phyloP scores from a whole-genome alignment of 1,140 invertebrate species.

The Drosophila fuyamai region DNA sequence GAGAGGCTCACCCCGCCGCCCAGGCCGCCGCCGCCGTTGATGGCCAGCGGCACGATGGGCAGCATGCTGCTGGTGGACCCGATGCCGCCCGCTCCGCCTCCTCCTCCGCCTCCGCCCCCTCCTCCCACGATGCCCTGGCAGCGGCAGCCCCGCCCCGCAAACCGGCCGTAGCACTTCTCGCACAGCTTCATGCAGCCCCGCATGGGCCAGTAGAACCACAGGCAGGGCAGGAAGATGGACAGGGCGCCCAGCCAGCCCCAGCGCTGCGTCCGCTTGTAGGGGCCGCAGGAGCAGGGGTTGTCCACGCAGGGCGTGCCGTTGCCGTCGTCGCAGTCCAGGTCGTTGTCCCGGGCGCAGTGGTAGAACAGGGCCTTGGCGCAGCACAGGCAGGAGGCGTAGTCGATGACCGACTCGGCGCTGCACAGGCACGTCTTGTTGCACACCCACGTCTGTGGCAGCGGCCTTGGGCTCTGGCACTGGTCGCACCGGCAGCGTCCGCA shows the following conservation, averaged over 20 bases:
- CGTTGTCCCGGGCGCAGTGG: constrained; percentile 92
- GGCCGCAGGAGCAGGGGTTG: constrained; percentile 94
- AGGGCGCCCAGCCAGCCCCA: constrained; percentile 94
- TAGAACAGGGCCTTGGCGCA: constrained; percentile 97
- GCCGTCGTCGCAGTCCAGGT: constrained; percentile 89
- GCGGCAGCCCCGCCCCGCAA: constrained; percentile 88
- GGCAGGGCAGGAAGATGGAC: constrained; percentile 92
- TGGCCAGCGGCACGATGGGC: constrained; percentile 83
- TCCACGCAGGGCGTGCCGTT: constrained; percentile 89
- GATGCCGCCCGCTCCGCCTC: constrained; percentile 5
- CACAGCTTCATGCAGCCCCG: constrained; percentile 91
- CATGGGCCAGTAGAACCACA: constrained; percentile 96
- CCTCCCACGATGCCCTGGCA: constrained; percentile 84
- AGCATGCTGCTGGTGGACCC: constrained; percentile 82
- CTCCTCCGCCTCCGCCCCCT: constrained; percentile 16
- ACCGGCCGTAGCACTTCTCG: constrained; percentile 92
- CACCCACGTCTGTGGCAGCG: constrained; percentile 94
- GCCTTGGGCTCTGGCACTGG: constrained; percentile 92
- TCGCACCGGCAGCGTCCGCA: constrained; percentile 95
- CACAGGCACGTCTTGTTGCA: constrained; percentile 94
- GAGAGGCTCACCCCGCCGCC: constrained; percentile 12
- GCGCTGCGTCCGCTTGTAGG: constrained; percentile 88
- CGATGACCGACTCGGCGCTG: constrained; percentile 93
- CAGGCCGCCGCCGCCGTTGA: constrained; percentile 34
- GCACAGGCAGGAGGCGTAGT: constrained; percentile 96